Evolutionary conservation across 2,797 vertebrate genomes (phyloP), one percentile per base, ranked within the genome.

Genomic region (Hippopotamyrus pictus): DNA sequence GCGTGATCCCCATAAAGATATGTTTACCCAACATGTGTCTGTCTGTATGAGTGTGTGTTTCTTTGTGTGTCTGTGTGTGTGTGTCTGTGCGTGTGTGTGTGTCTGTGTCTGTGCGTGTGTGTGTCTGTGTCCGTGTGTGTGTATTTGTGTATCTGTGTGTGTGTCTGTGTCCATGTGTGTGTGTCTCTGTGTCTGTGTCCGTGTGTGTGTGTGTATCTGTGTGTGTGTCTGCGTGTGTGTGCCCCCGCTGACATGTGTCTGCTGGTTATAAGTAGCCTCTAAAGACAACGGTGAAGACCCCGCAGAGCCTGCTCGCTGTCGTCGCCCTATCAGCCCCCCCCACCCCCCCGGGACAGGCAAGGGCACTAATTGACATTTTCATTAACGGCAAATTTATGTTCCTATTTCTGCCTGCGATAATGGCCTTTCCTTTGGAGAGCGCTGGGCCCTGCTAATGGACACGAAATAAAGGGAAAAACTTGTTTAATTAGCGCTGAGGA

Each of bases 371-470:
- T 97, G 97, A 98, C 97, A 97, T 97, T 97, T 98, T 98, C 97
- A 98, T 98, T 97, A 97, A 97, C 94, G 92, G 94, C 94, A 95
- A 97, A 98, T 98, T 97, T 97, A 97, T 97, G 96, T 95, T 95
- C 97, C 97, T 97, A 97, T 97, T 97, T 97, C 96, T 96, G 96
- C 96, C 95, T 96, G 94, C 96, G 95, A 97, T 97, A 97, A 97
- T 97, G 97, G 97, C 96, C 96, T 94, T 97, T 96, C 95, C 93
- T 93, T 92, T 94, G 95, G 94, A 96, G 94, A 95, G 95, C 94
- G 91, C 92, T 93, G 94, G 95, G 93, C 93, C 91, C 88, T 65
- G 95, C 96, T 98, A 97, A 98, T 96, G 97, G 97, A 96, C 96
- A 95, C 94, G 95, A 95, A 93, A 96, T 95, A 95, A 94, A 93